Evolutionary conservation across 2,888 invertebrate species (phyloP), one percentile per base, ranked within the genome.

Genomic region (Papilio protenor): DNA sequence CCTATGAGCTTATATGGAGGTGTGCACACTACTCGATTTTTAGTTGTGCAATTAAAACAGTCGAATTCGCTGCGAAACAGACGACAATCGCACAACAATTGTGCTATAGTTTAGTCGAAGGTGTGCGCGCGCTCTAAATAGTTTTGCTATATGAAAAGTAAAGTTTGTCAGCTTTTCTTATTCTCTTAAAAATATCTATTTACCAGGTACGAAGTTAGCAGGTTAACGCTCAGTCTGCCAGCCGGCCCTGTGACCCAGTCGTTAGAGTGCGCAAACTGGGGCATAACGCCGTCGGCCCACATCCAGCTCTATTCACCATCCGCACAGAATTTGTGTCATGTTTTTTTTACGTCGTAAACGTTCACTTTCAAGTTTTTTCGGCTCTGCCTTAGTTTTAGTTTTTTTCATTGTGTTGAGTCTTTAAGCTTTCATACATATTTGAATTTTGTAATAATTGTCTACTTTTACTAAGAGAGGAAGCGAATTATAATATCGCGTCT

Each of bases 211-310:
- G 40, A 33, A 8, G 33, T 8, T n/a, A 66, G 33, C 66, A 40
- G 40, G 66, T 66, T 18, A 14, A 1, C 23, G 59, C 27, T 27
- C 23, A 61, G 59, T 23, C 23, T 5, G n/a, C 10, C 40, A 40
- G 40, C n/a, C 40, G n/a, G n/a, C 40, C 66, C 40, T n/a, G 40
- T 40, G 40, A 40, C 66, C 33, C 33, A 64, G 64, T 64, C 66
- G 66, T 66, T 40, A 40, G n/a, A 66, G 66, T 66, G 40, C 40
- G 10, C n/a, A 66, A 66, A 66, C 40, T 40, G 10, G 66, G 66
- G n/a, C 66, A n/a, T n/a, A 66, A 40, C 66, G n/a, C 66, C 18
- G 40, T n/a, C 33, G 40, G 66, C 66, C 18, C 40, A 64, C 6
- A 64, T 64, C 40, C 18, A 64, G n/a, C 18, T n/a, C 14, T 18